Percentiles rank a stretch among this genome's conserved stretches.
Evolutionary conservation across 2,113 vertebrate species (phyloP).

Genomic region (Callospermophilus lateralis): DNA sequence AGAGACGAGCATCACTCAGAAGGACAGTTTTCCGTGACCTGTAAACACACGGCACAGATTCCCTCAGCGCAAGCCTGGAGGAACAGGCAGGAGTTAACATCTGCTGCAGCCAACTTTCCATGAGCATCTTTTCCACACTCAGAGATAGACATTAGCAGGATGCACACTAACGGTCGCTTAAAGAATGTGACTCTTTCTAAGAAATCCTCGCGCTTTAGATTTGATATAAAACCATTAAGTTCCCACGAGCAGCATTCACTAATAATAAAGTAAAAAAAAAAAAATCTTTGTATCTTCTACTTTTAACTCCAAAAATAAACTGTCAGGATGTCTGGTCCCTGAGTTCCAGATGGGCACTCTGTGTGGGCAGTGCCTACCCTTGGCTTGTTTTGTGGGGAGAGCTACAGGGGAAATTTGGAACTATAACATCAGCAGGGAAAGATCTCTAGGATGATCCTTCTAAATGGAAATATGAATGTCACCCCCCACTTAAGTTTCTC

Average conservation of each 20-base stretch:
- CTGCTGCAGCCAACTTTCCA: neutral
- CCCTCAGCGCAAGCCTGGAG: neutral
- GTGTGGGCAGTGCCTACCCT: fast-evolving
- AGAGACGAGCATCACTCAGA: conserved; percentile 32
- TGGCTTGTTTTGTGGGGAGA: neutral
- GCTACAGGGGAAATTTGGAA: neutral
- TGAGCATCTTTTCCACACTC: neutral
- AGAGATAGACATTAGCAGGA: neutral
- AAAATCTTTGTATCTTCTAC: neutral
- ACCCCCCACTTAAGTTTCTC: neutral
- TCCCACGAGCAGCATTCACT: neutral
- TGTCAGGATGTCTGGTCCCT: neutral
- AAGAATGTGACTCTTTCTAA: neutral
- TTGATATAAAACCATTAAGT: neutral
- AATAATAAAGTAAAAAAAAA: neutral
- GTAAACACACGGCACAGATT: neutral
- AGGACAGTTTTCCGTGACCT: conserved; percentile 62
- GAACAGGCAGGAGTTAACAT: neutral
- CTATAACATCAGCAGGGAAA: neutral
- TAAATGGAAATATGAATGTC: neutral
- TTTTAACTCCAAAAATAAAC: conserved; percentile 1
- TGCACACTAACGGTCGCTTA: neutral
- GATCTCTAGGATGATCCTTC: neutral
- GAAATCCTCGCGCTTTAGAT: neutral
- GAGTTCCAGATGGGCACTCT: neutral